Evolutionary conservation across 2,797 vertebrate species (phyloP).

Genomic region (Microchirus variegatus): DNA sequence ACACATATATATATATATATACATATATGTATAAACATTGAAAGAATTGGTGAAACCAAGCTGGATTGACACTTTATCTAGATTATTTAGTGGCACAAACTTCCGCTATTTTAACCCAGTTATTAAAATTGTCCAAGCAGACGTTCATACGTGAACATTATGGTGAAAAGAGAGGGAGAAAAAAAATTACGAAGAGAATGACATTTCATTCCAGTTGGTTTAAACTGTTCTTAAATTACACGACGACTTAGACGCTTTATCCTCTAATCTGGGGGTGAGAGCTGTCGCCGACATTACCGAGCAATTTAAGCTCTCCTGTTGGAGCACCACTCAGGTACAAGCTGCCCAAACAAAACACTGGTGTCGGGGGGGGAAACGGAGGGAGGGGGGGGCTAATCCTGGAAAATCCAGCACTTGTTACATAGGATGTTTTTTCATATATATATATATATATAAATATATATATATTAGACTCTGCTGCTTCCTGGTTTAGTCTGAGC

Average conservation of each 20-base stretch:
- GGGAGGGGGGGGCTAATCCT: no score
- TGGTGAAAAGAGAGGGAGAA: no score
- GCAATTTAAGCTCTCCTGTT: slow-evolving; percentile 23
- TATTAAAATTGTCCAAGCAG: no score
- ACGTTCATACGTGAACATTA: no score
- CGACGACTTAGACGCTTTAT: background rate
- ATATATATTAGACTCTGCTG: slow-evolving; percentile 17
- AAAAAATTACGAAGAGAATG: background rate
- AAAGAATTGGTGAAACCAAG: no score
- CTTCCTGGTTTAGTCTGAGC: slow-evolving; percentile 42
- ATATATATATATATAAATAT: background rate
- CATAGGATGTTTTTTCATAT: background rate
- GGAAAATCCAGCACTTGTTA: slow-evolving; percentile 29
- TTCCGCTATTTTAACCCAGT: no score
- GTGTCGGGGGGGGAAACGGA: no score
- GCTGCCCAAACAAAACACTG: slow-evolving; percentile 24
- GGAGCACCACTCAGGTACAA: slow-evolving; percentile 38
- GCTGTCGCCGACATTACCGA: background rate
- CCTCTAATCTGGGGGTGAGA: slow-evolving; percentile 8
- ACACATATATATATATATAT: no score
- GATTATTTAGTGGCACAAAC: no score
- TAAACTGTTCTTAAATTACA: background rate
- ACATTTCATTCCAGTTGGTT: background rate
- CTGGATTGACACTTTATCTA: no score
- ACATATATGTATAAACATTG: no score